A percentile compares a stretch with the other conserved stretches of the same genome.
Evolutionary conservation across 1,140 invertebrate species (phyloP).

Genomic region (Drusus annulatus): DNA sequence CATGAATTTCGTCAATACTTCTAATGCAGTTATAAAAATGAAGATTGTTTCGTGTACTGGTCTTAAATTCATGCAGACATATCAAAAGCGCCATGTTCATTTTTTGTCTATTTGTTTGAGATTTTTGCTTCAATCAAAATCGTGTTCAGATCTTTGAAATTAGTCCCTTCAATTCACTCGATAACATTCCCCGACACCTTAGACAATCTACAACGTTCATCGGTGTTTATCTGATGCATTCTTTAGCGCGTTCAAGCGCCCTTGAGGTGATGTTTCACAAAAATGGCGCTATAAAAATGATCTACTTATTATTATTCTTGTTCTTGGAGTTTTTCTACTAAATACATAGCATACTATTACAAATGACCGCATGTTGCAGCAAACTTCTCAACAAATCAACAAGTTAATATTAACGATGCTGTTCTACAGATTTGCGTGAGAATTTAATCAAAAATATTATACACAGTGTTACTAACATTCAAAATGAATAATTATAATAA

Average conservation of each 20-base stretch:
- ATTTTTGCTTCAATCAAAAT: not conserved
- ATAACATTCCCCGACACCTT: no score
- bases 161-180: no score
- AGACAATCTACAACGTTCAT: no score
- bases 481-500: slow-evolving; percentile 30
- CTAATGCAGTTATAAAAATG: no score
- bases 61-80: not conserved
- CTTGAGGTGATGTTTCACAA: no score
- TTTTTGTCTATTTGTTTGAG: slow-evolving; percentile 9
- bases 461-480: slow-evolving; percentile 25
- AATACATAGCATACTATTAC: no score
- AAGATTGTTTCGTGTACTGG: not conserved
- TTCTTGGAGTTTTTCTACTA: no score
- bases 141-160: not conserved
- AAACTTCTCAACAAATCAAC: slow-evolving; percentile 7
- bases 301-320: no score
- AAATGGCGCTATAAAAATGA: no score
- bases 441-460: slow-evolving; percentile 4
- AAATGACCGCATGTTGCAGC: not conserved
- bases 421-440: slow-evolving; percentile 3
- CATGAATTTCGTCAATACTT: no score
- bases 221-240: no score
- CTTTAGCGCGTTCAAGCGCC: no score
- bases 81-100: not conserved
- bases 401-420: slow-evolving; percentile 7